Percentiles rank a stretch among this genome's conserved stretches.
Evolutionary conservation across 2,113 vertebrate species (phyloP).

Genomic region (Oncorhynchus kisutch): DNA sequence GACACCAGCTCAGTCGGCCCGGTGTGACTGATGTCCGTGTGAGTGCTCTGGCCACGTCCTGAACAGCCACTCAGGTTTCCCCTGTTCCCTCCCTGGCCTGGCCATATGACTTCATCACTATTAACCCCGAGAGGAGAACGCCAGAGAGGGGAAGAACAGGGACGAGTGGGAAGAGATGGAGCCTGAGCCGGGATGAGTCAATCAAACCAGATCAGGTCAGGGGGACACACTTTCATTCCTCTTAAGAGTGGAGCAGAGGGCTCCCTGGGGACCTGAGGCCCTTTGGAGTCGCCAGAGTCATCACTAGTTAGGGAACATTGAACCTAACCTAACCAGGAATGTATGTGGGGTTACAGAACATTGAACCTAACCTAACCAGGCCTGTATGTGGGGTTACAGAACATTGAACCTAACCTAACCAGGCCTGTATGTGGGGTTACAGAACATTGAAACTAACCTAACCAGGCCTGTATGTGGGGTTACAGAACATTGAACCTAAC

Average conservation of each 20-base stretch:
- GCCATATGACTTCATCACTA: constrained; percentile 78
- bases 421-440: neutral
- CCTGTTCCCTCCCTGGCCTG: neutral
- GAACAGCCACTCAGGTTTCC: constrained; percentile 65
- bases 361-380: constrained; percentile 38
- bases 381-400: neutral
- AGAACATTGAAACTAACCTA: constrained; percentile 40
- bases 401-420: constrained; percentile 43
- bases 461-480: constrained; percentile 20
- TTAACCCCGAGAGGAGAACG: constrained; percentile 68
- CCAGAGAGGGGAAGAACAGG: constrained; percentile 29
- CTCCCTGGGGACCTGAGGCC: constrained; percentile 10
- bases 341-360: constrained; percentile 22
- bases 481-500: constrained; percentile 33
- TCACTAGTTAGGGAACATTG: constrained; percentile 43
- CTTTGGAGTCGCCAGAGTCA: constrained; percentile 59
- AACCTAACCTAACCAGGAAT: constrained; percentile 30
- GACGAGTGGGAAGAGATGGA: constrained; percentile 39
- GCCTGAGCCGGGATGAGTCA: constrained; percentile 67
- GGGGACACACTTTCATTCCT: constrained; percentile 69
- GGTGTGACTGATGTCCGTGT: constrained; percentile 65
- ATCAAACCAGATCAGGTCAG: constrained; percentile 68
- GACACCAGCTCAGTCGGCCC: constrained; percentile 53
- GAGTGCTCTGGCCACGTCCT: constrained; percentile 68
- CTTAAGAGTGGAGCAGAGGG: constrained; percentile 58